These are phyloP conservation scores for Nomada fabriciana DNA, from an alignment of 2,888 invertebrate genomes.

Conservation along the genomic window DNA sequence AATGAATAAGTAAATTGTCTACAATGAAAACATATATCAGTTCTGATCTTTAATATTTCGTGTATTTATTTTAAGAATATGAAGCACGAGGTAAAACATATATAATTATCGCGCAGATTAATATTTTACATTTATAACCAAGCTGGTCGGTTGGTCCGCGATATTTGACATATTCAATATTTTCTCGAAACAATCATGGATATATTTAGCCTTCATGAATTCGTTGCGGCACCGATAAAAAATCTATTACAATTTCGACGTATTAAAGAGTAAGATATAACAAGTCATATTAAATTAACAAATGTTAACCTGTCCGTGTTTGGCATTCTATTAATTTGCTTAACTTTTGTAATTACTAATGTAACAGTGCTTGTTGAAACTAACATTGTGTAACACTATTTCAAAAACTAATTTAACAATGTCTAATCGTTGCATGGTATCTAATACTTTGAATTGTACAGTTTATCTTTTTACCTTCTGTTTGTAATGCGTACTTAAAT, in stretches of 20 bases:
- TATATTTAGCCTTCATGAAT: conserved; percentile 77
- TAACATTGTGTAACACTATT: conserved; percentile 9
- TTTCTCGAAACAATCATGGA: conserved; percentile 73
- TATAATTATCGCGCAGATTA: conserved; percentile 2
- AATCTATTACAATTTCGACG: conserved; percentile 80
- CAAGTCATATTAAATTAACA: conserved; percentile 33
- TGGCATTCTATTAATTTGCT: conserved; percentile 16
- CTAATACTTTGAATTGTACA: not conserved
- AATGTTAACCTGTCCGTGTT: conserved; percentile 20
- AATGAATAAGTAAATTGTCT: not conserved
- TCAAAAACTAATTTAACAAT: conserved; percentile 1
- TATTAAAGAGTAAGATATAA: conserved; percentile 81
- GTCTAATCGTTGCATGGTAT: conserved; percentile 38
- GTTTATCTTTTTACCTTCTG: conserved; percentile 3
- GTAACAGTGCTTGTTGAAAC: conserved; percentile 20
- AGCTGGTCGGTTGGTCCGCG: not conserved
- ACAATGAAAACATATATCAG: not conserved
- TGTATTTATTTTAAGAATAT: not conserved
- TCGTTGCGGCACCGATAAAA: conserved; percentile 79
- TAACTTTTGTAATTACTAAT: conserved; percentile 15
- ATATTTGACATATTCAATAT: not conserved
- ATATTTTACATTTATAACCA: conserved; percentile 9
- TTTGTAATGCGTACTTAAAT: conserved; percentile 13
- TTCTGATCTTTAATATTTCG: conserved; percentile 2
- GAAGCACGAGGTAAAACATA: conserved; percentile 7